phyloP scores from a whole-genome alignment of 1,140 invertebrate species.

The Araneus ventricosus region DNA sequence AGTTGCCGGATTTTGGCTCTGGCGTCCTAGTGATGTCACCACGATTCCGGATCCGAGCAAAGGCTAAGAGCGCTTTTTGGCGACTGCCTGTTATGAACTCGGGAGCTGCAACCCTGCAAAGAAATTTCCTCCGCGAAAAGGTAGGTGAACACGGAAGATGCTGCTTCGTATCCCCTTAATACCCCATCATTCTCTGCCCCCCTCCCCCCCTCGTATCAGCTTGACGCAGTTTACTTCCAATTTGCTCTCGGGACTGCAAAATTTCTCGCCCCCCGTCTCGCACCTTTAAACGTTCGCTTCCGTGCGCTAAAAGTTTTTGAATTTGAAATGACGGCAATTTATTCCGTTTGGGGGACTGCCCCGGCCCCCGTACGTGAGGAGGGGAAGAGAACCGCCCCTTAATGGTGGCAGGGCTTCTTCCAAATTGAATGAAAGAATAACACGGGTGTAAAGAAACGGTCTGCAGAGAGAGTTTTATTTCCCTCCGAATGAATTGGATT shows the following conservation, averaged over 20 bases:
- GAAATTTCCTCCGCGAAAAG: constrained; percentile 66
- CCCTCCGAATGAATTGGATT: constrained; percentile 59
- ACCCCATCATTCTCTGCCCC: constrained; percentile 3
- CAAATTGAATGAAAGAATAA: constrained; percentile 68
- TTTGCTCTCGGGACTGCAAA: constrained; percentile 64
- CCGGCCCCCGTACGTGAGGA: not conserved
- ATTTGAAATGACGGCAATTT: constrained; percentile 76
- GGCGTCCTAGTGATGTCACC: not conserved
- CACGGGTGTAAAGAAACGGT: constrained; percentile 31
- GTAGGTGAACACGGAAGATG: constrained; percentile 66
- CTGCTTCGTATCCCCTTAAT: constrained; percentile 49
- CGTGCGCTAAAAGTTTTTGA: constrained; percentile 75
- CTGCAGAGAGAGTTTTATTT: constrained; percentile 51
- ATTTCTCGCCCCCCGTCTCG: constrained; percentile 50
- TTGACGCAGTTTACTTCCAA: constrained; percentile 74
- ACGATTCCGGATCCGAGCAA: not conserved
- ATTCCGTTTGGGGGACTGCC: constrained; percentile 41
- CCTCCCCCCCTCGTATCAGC: constrained; percentile 37
- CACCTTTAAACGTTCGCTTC: constrained; percentile 71
- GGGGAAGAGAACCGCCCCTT: constrained; percentile 41
- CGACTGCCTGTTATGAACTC: constrained; percentile 55
- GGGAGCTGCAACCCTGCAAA: constrained; percentile 62
- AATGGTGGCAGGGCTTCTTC: constrained; percentile 59
- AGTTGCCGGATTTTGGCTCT: too few species aligned
- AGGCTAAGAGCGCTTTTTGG: constrained; percentile 18